Conservation (phyloP, 2,113 vertebrate species). For the Muscicapa adusta region DNA sequence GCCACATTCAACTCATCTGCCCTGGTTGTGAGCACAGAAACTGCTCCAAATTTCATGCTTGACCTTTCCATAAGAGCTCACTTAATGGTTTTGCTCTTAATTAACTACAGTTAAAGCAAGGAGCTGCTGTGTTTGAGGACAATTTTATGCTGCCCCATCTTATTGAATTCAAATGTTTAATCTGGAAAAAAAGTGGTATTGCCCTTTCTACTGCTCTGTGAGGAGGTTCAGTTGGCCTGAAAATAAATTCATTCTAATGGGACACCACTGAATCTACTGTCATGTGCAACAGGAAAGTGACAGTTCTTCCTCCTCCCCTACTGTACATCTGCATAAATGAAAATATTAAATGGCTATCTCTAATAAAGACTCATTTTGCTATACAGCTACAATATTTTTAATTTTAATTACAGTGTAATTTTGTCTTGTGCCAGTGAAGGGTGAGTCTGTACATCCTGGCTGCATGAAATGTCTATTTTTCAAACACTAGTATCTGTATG, state of each 20-base stretch:
- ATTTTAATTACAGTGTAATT: background rate
- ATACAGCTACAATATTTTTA: background rate
- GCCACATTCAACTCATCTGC: background rate
- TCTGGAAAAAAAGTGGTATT: background rate
- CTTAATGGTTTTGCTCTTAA: background rate
- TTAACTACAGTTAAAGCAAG: background rate
- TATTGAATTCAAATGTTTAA: background rate
- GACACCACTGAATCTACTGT: background rate
- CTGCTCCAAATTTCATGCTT: background rate
- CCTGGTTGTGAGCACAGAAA: background rate
- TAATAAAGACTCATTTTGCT: background rate
- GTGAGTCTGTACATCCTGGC: background rate
- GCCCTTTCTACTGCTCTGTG: background rate
- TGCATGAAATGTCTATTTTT: background rate
- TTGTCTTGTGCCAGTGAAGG: background rate
- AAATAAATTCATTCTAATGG: background rate
- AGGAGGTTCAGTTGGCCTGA: background rate
- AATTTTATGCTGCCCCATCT: background rate
- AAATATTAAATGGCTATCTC: background rate
- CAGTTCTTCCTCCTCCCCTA: background rate
- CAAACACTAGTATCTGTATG: background rate
- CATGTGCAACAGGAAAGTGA: background rate
- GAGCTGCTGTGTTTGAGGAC: background rate
- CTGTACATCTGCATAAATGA: background rate
- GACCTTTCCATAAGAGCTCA: background rate